A percentile compares a stretch with the other conserved stretches of the same genome.
These are phyloP conservation scores for Campoplex nolae DNA, from an alignment of 2,888 invertebrate species.

Conservation along the genomic window DNA sequence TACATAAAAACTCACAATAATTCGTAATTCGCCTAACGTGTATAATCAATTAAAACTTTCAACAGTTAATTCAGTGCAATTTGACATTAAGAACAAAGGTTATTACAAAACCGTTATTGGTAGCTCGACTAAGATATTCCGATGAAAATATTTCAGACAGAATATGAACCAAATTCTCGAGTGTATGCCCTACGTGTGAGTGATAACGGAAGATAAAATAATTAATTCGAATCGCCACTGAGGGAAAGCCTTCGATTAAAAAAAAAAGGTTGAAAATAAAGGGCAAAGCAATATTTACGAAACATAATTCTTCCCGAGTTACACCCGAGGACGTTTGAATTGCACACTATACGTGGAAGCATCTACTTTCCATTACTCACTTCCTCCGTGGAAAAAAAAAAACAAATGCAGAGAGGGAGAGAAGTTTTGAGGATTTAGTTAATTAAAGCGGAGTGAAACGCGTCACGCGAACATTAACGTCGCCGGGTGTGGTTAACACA, in stretches of 20 bases:
- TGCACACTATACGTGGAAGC: slow-evolving; percentile 33
- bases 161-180: neutral
- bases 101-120: neutral
- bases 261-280: slow-evolving; percentile 12
- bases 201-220: neutral
- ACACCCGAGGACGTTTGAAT: slow-evolving; percentile 53
- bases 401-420: slow-evolving; percentile 5
- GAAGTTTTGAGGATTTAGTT: slow-evolving; percentile 65
- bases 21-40: neutral
- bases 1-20: neutral
- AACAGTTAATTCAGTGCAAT: neutral
- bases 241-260: neutral
- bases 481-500: slow-evolving; percentile 68
- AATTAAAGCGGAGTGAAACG: slow-evolving; percentile 65
- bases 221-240: slow-evolving; percentile 18
- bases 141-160: neutral
- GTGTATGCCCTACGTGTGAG: neutral
- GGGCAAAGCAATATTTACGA: slow-evolving; percentile 55
- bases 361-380: slow-evolving; percentile 67
- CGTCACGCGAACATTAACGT: slow-evolving; percentile 68
- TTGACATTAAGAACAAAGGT: neutral
- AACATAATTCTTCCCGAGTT: slow-evolving; percentile 53
- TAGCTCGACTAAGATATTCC: neutral
- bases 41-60: neutral
- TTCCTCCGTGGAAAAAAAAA: slow-evolving; percentile 50